Evolutionary conservation across 2,888 invertebrate species (phyloP), one percentile per base, ranked within the genome.

Genomic region (Ethmia dodecea): DNA sequence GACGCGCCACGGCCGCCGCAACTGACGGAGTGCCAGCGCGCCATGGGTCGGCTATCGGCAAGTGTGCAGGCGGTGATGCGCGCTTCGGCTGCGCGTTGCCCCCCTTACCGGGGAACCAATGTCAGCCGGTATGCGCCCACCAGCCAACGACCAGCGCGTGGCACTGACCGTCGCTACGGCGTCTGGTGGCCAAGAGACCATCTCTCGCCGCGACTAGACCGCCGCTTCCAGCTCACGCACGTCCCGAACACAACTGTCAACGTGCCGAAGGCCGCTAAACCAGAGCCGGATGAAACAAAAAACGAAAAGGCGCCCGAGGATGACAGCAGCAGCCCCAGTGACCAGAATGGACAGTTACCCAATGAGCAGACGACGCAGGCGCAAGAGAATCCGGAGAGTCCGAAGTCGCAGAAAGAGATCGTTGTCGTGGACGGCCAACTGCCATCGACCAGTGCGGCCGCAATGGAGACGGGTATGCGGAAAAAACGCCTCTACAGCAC

Each of bases 401-500:
- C 53, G 2, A 55, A 50, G 33, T 25, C 28, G 12, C 47, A 56
- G 37, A 71, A 64, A 34, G 61, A 68, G 22, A 55, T 49, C 38
- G 33, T 63, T 5, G 51, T 60, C 2, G 47, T 52, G 3, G 79
- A 77, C 30, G 65, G 52, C 8, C 70, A 78, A 45, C 39, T 62
- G 27, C 74, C 80, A 4, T 75, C 75, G 4, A 78, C 79, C 6
- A 80, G 76, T 42, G 56, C 74, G 5, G 74, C 73, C 42, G 63
- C 68, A 9, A 47, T 65, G 20, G 78, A 80, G 12, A 51, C 55
- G 0, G 71, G 69, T 11, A 42, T 73, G 22, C 62, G 66, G 31
- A 76, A 80, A 46, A 88, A 86, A 46, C 76, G 88, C n/a, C 59
- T 88, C 2, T 88, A 88, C 54, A 86, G 88, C 45, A 86, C 88